These are phyloP conservation scores for Pharmacophagus antenor DNA, from an alignment of 2,888 invertebrate genomes.

Conservation along the genomic window DNA sequence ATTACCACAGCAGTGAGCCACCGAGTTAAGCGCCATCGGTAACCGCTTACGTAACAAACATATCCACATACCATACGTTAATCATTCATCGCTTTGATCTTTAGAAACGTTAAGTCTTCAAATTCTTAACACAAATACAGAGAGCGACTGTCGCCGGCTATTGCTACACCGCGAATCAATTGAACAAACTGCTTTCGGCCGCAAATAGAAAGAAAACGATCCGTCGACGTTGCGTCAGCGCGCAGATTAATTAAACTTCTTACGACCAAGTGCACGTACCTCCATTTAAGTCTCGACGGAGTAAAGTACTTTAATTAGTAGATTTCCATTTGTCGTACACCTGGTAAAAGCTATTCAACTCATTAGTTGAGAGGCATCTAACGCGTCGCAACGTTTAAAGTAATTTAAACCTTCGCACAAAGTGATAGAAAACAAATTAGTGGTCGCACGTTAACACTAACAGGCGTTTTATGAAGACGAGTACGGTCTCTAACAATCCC, in stretches of 20 bases:
- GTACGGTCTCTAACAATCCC: constrained; percentile 57
- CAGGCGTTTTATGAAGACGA: constrained; percentile 55
- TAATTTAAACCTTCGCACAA: constrained; percentile 51
- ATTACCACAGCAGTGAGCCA: constrained; percentile 40
- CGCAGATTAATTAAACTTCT: constrained; percentile 74
- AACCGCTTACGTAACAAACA: constrained; percentile 65
- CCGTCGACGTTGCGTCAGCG: constrained; percentile 59
- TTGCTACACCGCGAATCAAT: constrained; percentile 69
- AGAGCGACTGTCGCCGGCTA: constrained; percentile 56
- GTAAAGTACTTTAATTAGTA: constrained; percentile 74
- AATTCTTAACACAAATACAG: constrained; percentile 70
- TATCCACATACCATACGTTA: constrained; percentile 68
- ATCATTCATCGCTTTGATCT: constrained; percentile 64
- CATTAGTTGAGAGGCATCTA: constrained; percentile 56
- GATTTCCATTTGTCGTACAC: constrained; percentile 73
- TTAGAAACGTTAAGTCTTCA: constrained; percentile 67
- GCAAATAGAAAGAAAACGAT: constrained; percentile 70
- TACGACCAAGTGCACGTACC: constrained; percentile 59
- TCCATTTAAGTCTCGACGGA: constrained; percentile 60
- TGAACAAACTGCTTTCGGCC: constrained; percentile 66
- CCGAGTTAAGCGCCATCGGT: constrained; percentile 59
- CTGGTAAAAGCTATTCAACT: constrained; percentile 71
- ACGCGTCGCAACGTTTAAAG: constrained; percentile 35
- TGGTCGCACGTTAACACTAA: constrained; percentile 37
- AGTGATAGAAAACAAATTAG: constrained; percentile 50